phyloP scores from a whole-genome alignment of 2,797 vertebrate species.

The Typhlichthys eigenmanni region DNA sequence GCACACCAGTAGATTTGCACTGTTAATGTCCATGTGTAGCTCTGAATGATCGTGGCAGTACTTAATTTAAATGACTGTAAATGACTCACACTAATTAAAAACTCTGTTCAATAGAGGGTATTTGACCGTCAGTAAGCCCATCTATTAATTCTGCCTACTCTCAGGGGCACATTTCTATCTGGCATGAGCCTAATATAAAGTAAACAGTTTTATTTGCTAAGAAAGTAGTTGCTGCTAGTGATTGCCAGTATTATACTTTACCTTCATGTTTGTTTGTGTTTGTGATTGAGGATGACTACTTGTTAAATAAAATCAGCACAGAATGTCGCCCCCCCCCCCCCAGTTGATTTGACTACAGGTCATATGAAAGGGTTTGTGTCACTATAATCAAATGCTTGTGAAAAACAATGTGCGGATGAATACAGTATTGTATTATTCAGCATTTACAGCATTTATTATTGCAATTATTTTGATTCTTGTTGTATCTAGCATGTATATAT shows the following conservation, averaged over 20 bases:
- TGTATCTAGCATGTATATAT: neutral
- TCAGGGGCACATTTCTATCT: slow-evolving; percentile 20
- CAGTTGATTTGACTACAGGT: neutral
- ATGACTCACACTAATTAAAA: slow-evolving; percentile 23
- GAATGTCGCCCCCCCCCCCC: too few relatives aligned
- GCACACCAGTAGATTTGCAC: neutral
- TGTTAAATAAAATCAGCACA: neutral
- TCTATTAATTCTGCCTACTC: slow-evolving; percentile 15
- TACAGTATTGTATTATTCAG: neutral
- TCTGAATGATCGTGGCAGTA: slow-evolving; percentile 7
- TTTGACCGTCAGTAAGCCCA: slow-evolving; percentile 18
- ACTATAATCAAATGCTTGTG: too few relatives aligned
- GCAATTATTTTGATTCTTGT: neutral
- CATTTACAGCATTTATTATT: neutral
- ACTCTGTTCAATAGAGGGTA: slow-evolving; percentile 16
- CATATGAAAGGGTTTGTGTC: too few relatives aligned
- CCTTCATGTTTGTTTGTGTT: neutral
- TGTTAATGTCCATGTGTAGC: neutral
- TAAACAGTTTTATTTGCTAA: slow-evolving; percentile 11
- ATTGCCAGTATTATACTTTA: neutral
- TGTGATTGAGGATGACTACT: neutral
- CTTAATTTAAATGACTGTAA: slow-evolving; percentile 26
- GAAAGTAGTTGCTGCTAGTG: neutral
- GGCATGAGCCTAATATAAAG: neutral
- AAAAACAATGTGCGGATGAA: neutral